These are phyloP conservation scores for Cyanoramphus novaezelandiae DNA, from an alignment of 2,113 vertebrate genomes.

Conservation along the genomic window DNA sequence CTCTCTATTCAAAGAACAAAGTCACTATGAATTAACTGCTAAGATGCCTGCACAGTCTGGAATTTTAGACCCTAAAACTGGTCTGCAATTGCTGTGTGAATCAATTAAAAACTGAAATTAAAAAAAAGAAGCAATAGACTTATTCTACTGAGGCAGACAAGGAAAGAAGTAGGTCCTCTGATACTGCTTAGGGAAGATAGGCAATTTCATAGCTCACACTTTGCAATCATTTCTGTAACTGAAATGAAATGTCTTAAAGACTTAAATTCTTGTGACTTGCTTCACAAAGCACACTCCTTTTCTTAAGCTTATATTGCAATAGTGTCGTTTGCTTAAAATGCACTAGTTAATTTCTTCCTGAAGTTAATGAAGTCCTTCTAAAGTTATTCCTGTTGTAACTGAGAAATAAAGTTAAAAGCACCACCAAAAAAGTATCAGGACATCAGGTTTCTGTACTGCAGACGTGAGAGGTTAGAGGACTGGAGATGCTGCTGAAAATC, in stretches of 20 bases:
- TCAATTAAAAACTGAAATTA: neutral
- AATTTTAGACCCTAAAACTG: neutral
- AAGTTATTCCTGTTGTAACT: neutral
- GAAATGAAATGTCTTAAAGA: neutral
- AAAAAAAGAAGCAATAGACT: neutral
- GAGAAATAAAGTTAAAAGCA: neutral
- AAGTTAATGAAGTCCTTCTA: neutral
- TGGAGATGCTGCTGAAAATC: slow-evolving; percentile 3
- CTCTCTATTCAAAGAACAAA: neutral
- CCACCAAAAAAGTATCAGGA: neutral
- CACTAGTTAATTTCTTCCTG: neutral
- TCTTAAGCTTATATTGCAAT: neutral
- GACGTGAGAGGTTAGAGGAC: slow-evolving; percentile 12
- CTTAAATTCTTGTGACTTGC: neutral
- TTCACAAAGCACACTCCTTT: slow-evolving; percentile 2
- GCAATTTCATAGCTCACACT: neutral
- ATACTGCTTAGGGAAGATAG: neutral
- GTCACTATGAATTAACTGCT: neutral
- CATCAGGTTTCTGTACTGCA: neutral
- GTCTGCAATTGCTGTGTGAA: neutral
- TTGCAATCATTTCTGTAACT: neutral
- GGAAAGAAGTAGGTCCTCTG: neutral
- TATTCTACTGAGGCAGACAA: neutral
- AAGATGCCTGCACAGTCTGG: neutral
- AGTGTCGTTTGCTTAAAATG: neutral